A percentile compares a stretch with the other conserved stretches of the same genome.
Evolutionary conservation across 2,888 invertebrate genomes (phyloP).

Genomic region (Fragum whitleyi): DNA sequence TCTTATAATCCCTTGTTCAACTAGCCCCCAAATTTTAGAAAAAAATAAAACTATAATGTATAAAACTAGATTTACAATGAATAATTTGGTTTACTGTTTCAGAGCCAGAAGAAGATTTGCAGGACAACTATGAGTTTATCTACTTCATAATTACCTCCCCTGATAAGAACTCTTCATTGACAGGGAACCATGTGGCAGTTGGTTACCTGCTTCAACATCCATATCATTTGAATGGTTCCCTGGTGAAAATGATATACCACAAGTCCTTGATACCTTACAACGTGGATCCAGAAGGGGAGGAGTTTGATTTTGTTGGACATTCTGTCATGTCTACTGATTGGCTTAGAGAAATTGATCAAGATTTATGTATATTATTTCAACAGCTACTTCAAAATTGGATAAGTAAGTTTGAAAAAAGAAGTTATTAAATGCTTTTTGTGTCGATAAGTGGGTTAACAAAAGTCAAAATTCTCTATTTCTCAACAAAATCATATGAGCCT

Average conservation of each 20-base stretch:
- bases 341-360: constrained; percentile 45
- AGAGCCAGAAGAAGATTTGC: constrained; percentile 73
- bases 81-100: no score
- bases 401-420: constrained; percentile 24
- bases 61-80: no score
- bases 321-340: constrained; percentile 48
- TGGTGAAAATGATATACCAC: constrained; percentile 52
- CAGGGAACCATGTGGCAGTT: constrained; percentile 49
- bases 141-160: constrained; percentile 69
- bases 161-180: constrained; percentile 36
- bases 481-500: no score
- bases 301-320: constrained; percentile 49
- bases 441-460: no score
- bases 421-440: no score
- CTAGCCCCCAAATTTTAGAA: no score
- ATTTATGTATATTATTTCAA: constrained; percentile 46
- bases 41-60: no score
- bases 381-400: constrained; percentile 46
- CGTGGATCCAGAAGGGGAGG: neutral
- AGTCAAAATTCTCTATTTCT: no score
- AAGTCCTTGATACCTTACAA: constrained; percentile 19
- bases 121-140: constrained; percentile 65
- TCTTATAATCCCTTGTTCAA: no score
- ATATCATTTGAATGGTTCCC: constrained; percentile 61
- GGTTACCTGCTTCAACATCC: constrained; percentile 65